Conservation (phyloP, 2,888 invertebrate genomes). For the Tachina grossa region DNA sequence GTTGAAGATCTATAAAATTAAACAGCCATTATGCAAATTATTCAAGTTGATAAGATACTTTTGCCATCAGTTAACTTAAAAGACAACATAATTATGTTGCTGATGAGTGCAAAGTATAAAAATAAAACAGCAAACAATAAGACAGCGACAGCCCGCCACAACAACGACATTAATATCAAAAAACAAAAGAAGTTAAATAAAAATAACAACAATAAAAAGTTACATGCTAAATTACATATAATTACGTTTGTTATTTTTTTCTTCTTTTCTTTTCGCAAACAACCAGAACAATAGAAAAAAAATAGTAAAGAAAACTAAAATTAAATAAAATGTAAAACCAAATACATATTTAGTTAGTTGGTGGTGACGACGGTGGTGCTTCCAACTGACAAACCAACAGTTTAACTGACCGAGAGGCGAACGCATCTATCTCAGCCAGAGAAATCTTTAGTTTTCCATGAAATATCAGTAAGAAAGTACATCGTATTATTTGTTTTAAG, state of each 20-base stretch:
- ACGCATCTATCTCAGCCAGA: not conserved
- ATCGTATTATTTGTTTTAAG: slow-evolving; percentile 52
- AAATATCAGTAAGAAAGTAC: slow-evolving; percentile 4
- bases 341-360: slow-evolving; percentile 6
- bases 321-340: slow-evolving; percentile 37
- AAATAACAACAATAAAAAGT: slow-evolving; percentile 54
- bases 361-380: slow-evolving; percentile 5
- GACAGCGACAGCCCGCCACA: no score
- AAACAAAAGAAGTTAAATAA: slow-evolving; percentile 20
- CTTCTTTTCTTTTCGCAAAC: slow-evolving; percentile 14
- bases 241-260: slow-evolving; percentile 73
- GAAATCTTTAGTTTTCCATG: slow-evolving; percentile 35
- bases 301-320: slow-evolving; percentile 14
- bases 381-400: slow-evolving; percentile 10
- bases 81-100: slow-evolving; percentile 73
- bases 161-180: slow-evolving; percentile 1
- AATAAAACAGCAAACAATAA: slow-evolving; percentile 14
- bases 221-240: slow-evolving; percentile 76
- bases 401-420: not conserved
- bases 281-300: not conserved
- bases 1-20: slow-evolving; percentile 68
- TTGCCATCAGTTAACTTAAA: slow-evolving; percentile 70
- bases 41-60: slow-evolving; percentile 61
- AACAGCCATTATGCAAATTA: slow-evolving; percentile 81
- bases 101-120: slow-evolving; percentile 10